Conservation (phyloP, 2,113 vertebrate species). For the Cephalopterus ornatus region DNA sequence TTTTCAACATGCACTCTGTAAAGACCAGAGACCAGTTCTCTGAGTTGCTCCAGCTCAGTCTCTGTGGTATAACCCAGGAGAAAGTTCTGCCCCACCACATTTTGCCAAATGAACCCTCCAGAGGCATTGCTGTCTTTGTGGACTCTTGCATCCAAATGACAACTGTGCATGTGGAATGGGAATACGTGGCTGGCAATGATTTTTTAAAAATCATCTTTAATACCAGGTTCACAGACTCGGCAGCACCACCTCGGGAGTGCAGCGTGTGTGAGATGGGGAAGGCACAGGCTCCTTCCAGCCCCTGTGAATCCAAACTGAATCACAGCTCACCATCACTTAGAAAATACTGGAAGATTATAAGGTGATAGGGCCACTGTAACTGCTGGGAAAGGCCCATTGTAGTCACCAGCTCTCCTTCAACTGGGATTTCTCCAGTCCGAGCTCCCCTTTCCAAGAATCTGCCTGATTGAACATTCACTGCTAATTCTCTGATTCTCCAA, state of each 20-base stretch:
- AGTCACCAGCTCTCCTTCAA: background rate
- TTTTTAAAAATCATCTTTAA: background rate
- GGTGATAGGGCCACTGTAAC: background rate
- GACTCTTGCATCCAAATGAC: background rate
- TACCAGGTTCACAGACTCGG: rapidly evolving
- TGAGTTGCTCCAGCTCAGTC: background rate
- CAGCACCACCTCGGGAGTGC: background rate
- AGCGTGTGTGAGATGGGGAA: too few relatives aligned
- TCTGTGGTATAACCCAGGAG: background rate
- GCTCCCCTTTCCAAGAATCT: background rate
- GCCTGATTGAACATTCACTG: background rate
- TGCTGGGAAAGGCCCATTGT: background rate
- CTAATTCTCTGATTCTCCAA: background rate
- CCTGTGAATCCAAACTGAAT: background rate
- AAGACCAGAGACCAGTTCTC: background rate
- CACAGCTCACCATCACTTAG: background rate
- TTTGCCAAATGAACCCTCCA: background rate
- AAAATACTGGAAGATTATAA: background rate
- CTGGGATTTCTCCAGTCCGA: background rate
- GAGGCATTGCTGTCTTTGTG: background rate
- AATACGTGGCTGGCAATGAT: rapidly evolving
- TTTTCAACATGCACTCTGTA: background rate
- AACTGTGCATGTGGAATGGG: background rate
- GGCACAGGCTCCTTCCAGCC: background rate
- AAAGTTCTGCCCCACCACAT: background rate